A percentile compares a stretch with the other conserved stretches of the same genome.
Conservation (phyloP, 2,797 vertebrate species). For the Sebastes hubbsi region DNA sequence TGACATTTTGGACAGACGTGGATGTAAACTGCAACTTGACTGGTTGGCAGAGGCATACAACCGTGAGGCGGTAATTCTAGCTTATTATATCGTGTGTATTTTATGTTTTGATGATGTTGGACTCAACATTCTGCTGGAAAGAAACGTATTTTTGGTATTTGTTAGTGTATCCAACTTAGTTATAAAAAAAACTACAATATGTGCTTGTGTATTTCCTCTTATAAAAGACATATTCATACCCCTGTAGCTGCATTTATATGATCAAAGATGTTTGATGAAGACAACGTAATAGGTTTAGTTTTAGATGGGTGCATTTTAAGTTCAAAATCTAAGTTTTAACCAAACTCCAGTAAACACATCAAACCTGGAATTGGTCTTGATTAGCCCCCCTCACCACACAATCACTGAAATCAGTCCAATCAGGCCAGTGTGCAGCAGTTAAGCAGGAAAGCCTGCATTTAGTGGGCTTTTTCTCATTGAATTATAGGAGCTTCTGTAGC, state of each 20-base stretch:
- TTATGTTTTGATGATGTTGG: background rate
- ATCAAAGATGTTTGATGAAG: background rate
- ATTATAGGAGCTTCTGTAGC: slow-evolving; percentile 15
- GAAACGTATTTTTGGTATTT: background rate
- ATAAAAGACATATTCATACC: background rate
- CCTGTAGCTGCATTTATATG: too few relatives aligned
- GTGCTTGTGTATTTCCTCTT: background rate
- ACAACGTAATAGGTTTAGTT: slow-evolving; percentile 3
- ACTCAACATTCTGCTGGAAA: background rate
- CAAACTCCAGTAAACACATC: slow-evolving; percentile 10
- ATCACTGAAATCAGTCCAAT: slow-evolving; percentile 46
- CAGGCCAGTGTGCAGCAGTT: background rate
- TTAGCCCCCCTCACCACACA: slow-evolving; percentile 22
- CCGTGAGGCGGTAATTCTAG: too few relatives aligned
- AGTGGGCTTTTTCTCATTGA: slow-evolving; percentile 20
- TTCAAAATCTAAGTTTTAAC: slow-evolving; percentile 4
- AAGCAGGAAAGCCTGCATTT: slow-evolving; percentile 24
- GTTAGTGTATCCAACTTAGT: background rate
- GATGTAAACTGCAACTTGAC: too few relatives aligned
- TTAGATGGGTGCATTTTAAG: background rate
- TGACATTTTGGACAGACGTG: too few relatives aligned
- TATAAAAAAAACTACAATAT: background rate
- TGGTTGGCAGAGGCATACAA: too few relatives aligned
- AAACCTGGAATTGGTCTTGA: slow-evolving; percentile 21
- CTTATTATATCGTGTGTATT: background rate